Percentiles rank a stretch among this genome's conserved stretches.
Evolutionary conservation across 2,113 vertebrate genomes (phyloP).

Genomic region (Tautogolabrus adspersus): DNA sequence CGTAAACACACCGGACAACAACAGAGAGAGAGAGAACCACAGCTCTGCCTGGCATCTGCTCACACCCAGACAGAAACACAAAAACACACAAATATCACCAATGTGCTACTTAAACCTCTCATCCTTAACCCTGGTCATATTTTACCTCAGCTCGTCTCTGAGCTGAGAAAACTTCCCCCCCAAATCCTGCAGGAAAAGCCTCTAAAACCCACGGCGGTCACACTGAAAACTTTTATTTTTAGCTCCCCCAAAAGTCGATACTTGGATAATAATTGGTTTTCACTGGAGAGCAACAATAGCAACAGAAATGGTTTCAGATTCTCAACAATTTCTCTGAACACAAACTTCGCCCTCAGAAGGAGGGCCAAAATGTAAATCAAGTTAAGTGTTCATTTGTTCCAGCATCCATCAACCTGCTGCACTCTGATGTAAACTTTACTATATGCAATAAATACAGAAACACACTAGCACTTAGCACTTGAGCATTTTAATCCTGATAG

Average conservation of each 20-base stretch:
- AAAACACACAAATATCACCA: slow-evolving; percentile 22
- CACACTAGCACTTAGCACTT: background rate
- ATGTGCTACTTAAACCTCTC: slow-evolving; percentile 44
- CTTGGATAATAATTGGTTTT: background rate
- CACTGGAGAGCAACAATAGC: background rate
- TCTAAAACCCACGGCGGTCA: slow-evolving; percentile 2
- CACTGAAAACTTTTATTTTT: slow-evolving; percentile 15
- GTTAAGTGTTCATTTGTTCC: background rate
- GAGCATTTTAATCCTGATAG: background rate
- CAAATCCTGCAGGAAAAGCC: background rate
- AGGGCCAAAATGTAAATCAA: background rate
- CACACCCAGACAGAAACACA: slow-evolving; percentile 51
- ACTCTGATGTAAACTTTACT: background rate
- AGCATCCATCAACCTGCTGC: background rate
- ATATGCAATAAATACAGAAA: background rate
- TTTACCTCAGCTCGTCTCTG: slow-evolving; percentile 21
- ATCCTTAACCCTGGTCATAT: slow-evolving; percentile 35
- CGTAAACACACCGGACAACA: slow-evolving; percentile 62
- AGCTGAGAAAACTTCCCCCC: background rate
- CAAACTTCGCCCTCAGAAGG: background rate
- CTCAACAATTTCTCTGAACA: too few species aligned
- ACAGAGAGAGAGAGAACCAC: slow-evolving; percentile 43
- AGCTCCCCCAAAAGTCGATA: background rate
- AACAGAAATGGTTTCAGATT: background rate
- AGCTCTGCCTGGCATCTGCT: slow-evolving; percentile 58